These are phyloP conservation scores for Myiotriccus ornatus DNA, from an alignment of 2,797 vertebrate species.

Conservation along the genomic window DNA sequence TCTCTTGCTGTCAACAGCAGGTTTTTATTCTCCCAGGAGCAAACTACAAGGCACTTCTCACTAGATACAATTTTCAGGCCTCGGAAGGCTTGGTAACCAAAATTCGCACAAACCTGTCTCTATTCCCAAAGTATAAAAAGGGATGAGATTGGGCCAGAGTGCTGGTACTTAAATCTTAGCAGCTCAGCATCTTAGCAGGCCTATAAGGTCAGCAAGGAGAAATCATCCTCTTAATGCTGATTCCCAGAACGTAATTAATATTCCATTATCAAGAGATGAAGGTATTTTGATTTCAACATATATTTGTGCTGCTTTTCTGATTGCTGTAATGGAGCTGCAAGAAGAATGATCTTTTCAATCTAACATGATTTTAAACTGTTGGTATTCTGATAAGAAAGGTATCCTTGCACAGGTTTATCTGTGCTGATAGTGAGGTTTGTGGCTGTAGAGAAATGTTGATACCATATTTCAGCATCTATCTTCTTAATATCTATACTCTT, in stretches of 20 bases:
- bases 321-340: constrained; percentile 25
- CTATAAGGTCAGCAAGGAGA: not conserved
- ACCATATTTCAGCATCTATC: constrained; percentile 20
- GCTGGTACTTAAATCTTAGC: not conserved
- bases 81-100: not conserved
- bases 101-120: not conserved
- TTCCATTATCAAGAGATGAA: not conserved
- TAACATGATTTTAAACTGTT: constrained; percentile 51
- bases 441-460: constrained; percentile 68
- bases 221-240: not conserved
- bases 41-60: not conserved
- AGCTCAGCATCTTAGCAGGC: not conserved
- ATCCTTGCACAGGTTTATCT: constrained; percentile 61
- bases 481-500: constrained; percentile 45
- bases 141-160: not conserved
- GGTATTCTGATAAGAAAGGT: constrained; percentile 60
- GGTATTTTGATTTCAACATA: not conserved
- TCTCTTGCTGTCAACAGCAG: constrained; percentile 9
- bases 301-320: not conserved
- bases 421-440: constrained; percentile 62
- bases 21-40: constrained; percentile 2
- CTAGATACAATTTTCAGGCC: not conserved
- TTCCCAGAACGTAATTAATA: not conserved
- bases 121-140: not conserved
- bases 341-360: constrained; percentile 36